phyloP scores from a whole-genome alignment of 2,888 invertebrate genomes.

The Cataglyphis cursor region DNA sequence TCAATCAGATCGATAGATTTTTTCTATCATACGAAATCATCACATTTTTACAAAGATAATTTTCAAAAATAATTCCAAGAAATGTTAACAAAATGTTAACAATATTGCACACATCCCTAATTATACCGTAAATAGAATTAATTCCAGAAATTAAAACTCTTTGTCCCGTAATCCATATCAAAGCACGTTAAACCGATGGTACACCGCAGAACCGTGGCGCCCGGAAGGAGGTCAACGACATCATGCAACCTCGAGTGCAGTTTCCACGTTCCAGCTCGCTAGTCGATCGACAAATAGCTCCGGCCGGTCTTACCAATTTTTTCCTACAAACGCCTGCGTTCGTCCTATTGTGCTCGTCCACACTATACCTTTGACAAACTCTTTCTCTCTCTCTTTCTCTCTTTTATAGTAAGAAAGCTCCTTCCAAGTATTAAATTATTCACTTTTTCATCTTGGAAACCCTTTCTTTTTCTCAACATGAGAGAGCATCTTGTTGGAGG shows the following conservation, averaged over 20 bases:
- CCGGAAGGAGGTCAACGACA: constrained; percentile 75
- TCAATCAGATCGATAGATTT: constrained; percentile 23
- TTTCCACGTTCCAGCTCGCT: constrained; percentile 64
- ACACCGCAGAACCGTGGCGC: constrained; percentile 48
- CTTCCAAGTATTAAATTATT: constrained; percentile 7
- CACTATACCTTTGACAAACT: background rate
- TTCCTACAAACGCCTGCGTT: constrained; percentile 8
- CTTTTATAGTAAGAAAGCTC: background rate
- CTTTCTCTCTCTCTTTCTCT: background rate
- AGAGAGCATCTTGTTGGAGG: background rate
- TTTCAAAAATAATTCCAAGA: background rate
- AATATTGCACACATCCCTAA: background rate
- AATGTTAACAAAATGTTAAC: background rate
- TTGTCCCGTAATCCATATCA: constrained; percentile 2
- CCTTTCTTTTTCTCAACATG: constrained; percentile 12
- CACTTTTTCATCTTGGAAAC: constrained; percentile 23
- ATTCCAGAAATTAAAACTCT: constrained; percentile 26
- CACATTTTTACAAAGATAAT: background rate
- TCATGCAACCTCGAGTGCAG: constrained; percentile 59
- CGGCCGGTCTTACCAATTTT: constrained; percentile 33
- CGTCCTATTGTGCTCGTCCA: background rate
- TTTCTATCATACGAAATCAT: background rate
- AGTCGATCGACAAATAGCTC: constrained; percentile 63
- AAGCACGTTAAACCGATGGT: constrained; percentile 46
- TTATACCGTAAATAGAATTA: background rate